These are phyloP conservation scores for Pygmarrhopalites habei DNA, from an alignment of 1,140 invertebrate genomes.

Conservation along the genomic window DNA sequence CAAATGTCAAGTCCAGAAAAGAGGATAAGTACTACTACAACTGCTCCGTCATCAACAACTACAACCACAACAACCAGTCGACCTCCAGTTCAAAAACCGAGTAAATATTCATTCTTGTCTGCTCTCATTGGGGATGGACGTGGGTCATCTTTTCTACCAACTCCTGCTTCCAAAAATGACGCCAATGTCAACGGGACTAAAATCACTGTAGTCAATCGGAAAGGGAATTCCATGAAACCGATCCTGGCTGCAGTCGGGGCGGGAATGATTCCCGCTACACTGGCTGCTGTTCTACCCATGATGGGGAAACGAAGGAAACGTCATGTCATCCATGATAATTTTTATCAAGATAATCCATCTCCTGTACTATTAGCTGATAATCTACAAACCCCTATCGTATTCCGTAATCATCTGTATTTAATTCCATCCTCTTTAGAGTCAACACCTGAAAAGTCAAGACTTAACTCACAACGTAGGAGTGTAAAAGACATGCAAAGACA, in stretches of 20 bases:
- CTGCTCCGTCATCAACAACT: background rate
- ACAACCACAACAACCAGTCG: background rate
- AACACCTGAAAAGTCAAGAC: no score
- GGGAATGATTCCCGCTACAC: constrained; percentile 34
- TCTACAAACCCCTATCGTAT: no score
- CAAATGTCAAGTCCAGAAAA: background rate
- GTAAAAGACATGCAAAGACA: no score
- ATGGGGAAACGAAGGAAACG: constrained; percentile 25
- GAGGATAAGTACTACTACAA: background rate
- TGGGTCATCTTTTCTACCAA: background rate
- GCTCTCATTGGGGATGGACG: background rate
- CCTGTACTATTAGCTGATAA: no score
- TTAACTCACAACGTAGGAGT: no score
- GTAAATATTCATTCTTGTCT: background rate
- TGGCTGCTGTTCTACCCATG: constrained; percentile 31
- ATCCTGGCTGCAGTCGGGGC: constrained; percentile 32
- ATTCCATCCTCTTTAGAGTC: no score
- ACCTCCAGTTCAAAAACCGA: background rate
- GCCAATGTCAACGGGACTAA: background rate
- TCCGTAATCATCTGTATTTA: no score
- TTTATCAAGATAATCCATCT: no score
- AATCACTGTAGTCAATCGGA: background rate
- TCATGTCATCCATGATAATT: background rate
- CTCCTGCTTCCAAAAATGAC: background rate
- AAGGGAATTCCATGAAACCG: constrained; percentile 10